These are phyloP conservation scores for Odobenus rosmarus DNA, from an alignment of 2,113 vertebrate species.

Conservation along the genomic window DNA sequence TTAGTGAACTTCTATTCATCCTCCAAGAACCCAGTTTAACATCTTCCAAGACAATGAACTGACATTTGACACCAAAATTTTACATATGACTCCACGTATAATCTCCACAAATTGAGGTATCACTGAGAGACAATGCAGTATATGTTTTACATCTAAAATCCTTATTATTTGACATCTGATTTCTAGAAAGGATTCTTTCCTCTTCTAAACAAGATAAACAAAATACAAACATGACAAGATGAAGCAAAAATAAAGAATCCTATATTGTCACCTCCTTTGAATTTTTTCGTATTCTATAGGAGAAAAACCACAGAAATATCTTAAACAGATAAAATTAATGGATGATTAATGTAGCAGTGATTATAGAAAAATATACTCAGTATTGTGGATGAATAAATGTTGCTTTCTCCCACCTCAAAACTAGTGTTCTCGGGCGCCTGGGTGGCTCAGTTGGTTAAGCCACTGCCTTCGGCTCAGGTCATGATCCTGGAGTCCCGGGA, in stretches of 20 bases:
- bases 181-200: background rate
- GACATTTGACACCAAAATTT: background rate
- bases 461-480: too few relatives aligned
- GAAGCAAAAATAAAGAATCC: background rate
- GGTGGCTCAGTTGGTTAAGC: too few relatives aligned
- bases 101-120: background rate
- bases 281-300: background rate
- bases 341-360: background rate
- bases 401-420: background rate
- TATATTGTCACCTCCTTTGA: background rate
- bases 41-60: background rate
- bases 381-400: background rate
- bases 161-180: background rate
- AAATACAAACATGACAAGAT: background rate
- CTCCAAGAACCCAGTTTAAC: background rate
- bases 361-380: background rate
- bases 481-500: too few relatives aligned
- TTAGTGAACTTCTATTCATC: background rate
- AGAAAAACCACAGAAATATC: background rate
- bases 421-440: background rate
- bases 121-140: background rate
- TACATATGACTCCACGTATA: background rate
- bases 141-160: background rate
- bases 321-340: background rate
- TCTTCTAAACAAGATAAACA: background rate